Conservation (phyloP, 2,797 vertebrate genomes). For the Pseudomugil tenellus region DNA sequence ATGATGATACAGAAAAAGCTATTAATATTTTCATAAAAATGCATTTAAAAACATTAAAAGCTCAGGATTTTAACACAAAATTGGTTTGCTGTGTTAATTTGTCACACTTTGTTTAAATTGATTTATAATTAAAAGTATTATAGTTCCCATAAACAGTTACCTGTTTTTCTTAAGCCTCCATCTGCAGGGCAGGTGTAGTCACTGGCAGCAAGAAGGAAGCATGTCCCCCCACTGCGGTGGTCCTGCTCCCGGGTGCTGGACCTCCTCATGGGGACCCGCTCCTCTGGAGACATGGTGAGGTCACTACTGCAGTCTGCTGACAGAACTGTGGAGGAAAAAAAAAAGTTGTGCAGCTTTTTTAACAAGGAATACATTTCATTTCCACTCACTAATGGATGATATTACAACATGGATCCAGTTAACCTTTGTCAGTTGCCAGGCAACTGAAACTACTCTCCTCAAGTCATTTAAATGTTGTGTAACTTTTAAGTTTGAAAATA, state of each 20-base stretch:
- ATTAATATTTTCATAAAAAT: constrained; percentile 8
- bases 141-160: constrained; percentile 74
- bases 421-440: not conserved
- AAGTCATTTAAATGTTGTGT: too few relatives aligned
- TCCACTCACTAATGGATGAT: not conserved
- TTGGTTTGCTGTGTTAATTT: not conserved
- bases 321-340: constrained; percentile 78
- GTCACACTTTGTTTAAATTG: not conserved
- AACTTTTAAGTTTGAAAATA: too few relatives aligned
- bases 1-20: constrained; percentile 18
- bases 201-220: constrained; percentile 94
- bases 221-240: constrained; percentile 89
- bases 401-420: not conserved
- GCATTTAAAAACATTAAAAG: not conserved
- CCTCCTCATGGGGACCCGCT: constrained; percentile 90
- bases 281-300: constrained; percentile 92
- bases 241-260: constrained; percentile 94
- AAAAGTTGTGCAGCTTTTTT: not conserved
- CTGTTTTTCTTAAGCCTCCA: constrained; percentile 91
- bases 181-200: constrained; percentile 94
- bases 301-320: constrained; percentile 97
- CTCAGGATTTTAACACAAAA: not conserved
- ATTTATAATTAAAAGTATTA: not conserved
- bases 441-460: not conserved
- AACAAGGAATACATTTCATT: not conserved